Evolutionary conservation across 2,888 invertebrate genomes (phyloP).

Genomic region (Coleophora deauratella): DNA sequence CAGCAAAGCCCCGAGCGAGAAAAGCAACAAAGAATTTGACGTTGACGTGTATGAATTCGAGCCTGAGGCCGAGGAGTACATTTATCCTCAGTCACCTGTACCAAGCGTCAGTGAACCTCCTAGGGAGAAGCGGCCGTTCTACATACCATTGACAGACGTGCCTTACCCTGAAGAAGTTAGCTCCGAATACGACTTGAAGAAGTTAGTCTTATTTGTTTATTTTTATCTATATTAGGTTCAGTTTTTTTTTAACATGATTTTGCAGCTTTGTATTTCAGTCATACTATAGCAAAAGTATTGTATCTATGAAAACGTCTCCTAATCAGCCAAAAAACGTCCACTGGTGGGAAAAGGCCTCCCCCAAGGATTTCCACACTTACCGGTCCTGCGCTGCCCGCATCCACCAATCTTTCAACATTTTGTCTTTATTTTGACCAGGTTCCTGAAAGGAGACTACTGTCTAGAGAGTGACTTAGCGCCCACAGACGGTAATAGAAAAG

Average conservation of each 20-base stretch:
- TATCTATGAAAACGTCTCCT: too few relatives aligned
- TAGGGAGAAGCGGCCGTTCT: conserved; percentile 36
- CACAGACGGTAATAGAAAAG: background rate
- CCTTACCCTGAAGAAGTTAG: conserved; percentile 52
- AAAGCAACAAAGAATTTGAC: conserved; percentile 45
- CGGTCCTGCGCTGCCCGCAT: too few relatives aligned
- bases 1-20: conserved; percentile 12
- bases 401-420: too few relatives aligned
- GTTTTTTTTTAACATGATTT: too few relatives aligned
- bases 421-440: conserved; percentile 24
- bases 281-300: too few relatives aligned
- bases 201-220: conserved; percentile 27
- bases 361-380: too few relatives aligned
- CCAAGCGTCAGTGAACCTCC: conserved; percentile 20
- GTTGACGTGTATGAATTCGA: conserved; percentile 39
- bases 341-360: too few relatives aligned
- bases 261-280: too few relatives aligned
- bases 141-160: conserved; percentile 51
- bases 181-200: conserved; percentile 51
- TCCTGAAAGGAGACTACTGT: conserved; percentile 53
- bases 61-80: conserved; percentile 34
- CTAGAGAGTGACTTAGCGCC: conserved; percentile 38
- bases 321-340: too few relatives aligned
- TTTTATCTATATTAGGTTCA: too few relatives aligned
- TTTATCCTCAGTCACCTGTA: conserved; percentile 28